A percentile compares a stretch with the other conserved stretches of the same genome.
phyloP scores from a whole-genome alignment of 2,888 invertebrate species.

The Rhopalosiphum nymphaeae region DNA sequence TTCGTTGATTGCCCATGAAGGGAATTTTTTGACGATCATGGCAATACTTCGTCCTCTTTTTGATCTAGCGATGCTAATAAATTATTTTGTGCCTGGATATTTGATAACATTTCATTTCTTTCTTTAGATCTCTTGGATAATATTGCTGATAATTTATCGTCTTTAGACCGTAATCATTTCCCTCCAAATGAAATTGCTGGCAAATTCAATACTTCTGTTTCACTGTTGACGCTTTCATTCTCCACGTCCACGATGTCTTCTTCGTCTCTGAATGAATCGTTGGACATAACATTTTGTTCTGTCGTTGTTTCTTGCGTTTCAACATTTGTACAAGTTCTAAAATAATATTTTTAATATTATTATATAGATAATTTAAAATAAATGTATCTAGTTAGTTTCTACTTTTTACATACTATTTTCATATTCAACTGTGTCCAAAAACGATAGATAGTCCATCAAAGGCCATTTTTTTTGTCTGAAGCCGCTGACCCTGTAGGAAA shows the following conservation, averaged over 20 bases:
- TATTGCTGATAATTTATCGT: background rate
- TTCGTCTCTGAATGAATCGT: background rate
- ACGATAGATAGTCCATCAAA: background rate
- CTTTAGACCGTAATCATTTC: background rate
- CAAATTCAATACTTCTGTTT: background rate
- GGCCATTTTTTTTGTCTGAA: conserved; percentile 15
- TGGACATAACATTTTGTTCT: conserved; percentile 2
- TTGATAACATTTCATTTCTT: background rate
- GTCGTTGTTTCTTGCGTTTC: background rate
- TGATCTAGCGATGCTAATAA: background rate
- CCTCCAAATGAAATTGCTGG: background rate
- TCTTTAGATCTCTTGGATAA: conserved; percentile 13
- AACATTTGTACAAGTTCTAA: background rate
- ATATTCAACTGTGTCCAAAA: background rate
- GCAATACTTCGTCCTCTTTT: conserved; percentile 10
- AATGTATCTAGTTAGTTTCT: background rate
- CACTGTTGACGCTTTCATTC: background rate
- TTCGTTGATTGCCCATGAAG: background rate
- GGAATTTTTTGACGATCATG: background rate
- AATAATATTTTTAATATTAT: background rate
- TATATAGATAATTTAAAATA: background rate
- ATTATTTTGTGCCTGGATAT: background rate
- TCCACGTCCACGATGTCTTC: background rate
- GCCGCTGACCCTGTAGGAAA: too few species aligned
- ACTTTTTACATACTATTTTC: conserved; percentile 12